phyloP scores from a whole-genome alignment of 1,140 invertebrate species.

The Plectrocnemia conspersa region DNA sequence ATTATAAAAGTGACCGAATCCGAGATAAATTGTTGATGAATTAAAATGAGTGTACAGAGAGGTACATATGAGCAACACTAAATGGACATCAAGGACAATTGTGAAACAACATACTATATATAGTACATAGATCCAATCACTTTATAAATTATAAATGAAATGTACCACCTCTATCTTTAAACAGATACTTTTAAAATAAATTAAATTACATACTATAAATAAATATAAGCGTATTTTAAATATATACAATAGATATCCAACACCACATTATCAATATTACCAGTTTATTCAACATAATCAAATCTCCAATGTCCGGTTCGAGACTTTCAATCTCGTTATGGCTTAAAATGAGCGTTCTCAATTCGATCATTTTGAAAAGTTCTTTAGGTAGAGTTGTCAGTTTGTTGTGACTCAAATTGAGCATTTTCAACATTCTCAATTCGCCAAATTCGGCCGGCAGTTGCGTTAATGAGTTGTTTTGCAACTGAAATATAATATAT shows the following conservation, averaged over 20 bases:
- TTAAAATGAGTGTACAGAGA: no score
- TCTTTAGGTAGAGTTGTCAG: constrained; percentile 58
- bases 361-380: constrained; percentile 62
- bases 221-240: constrained; percentile 1
- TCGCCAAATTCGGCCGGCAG: constrained; percentile 74
- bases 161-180: no score
- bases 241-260: neutral
- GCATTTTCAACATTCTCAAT: constrained; percentile 64
- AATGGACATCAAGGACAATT: no score
- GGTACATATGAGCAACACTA: no score
- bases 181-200: neutral
- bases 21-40: no score
- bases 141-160: no score
- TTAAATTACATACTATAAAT: constrained; percentile 6
- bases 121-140: no score
- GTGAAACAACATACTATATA: no score
- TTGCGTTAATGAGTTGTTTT: constrained; percentile 70
- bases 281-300: constrained; percentile 67
- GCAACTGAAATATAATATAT: constrained; percentile 53
- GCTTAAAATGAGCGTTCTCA: constrained; percentile 65
- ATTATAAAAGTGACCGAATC: no score
- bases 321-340: constrained; percentile 61
- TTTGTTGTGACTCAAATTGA: constrained; percentile 79
- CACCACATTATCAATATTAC: constrained; percentile 43
- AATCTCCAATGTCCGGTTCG: constrained; percentile 61